Conservation (phyloP, 2,888 invertebrate species). For the Epirrita christyi region DNA sequence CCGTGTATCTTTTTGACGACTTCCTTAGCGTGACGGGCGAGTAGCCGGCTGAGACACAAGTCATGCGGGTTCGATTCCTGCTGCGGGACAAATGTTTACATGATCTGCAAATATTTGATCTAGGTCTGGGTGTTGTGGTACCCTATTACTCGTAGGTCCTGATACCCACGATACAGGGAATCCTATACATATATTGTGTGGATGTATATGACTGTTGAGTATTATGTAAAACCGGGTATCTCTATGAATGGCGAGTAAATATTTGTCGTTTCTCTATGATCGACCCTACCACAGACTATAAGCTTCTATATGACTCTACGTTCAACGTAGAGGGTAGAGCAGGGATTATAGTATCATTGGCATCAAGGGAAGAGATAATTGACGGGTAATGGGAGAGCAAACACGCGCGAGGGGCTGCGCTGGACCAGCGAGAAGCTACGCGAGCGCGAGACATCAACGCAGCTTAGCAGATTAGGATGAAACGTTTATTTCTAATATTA, state of each 20-base stretch:
- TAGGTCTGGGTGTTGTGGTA: too few relatives aligned
- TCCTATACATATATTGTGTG: too few relatives aligned
- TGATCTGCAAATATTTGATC: too few relatives aligned
- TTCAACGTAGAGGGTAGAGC: neutral
- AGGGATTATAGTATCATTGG: neutral
- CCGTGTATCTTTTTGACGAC: neutral
- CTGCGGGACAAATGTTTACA: too few relatives aligned
- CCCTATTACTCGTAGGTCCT: too few relatives aligned
- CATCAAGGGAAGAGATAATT: constrained; percentile 13
- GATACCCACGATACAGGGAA: too few relatives aligned
- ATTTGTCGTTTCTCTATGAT: neutral
- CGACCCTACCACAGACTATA: neutral
- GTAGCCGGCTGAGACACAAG: too few relatives aligned
- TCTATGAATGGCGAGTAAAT: neutral
- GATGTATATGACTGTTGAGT: too few relatives aligned
- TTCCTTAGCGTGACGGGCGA: too few relatives aligned
- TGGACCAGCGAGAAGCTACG: neutral
- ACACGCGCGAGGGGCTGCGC: neutral
- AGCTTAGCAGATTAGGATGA: constrained; percentile 5
- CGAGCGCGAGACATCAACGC: constrained; percentile 4
- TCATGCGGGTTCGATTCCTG: too few relatives aligned
- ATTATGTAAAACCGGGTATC: too few relatives aligned
- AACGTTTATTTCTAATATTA: constrained; percentile 4
- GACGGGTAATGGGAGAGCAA: constrained; percentile 24
- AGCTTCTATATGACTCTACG: neutral